Conservation (phyloP, 1,140 invertebrate genomes). For the Aradophagus sp. region DNA sequence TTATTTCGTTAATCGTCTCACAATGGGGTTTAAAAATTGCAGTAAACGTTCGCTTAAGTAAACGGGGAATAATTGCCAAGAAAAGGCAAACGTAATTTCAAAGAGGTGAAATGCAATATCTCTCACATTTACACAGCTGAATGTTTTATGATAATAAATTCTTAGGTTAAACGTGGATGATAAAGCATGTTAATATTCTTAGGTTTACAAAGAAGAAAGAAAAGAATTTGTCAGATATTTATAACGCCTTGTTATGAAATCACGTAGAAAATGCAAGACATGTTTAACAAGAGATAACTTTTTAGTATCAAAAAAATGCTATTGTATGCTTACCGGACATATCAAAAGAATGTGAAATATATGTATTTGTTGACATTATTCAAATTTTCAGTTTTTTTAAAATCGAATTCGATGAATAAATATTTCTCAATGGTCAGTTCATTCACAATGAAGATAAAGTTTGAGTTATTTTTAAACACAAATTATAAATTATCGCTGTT, state of each 20-base stretch:
- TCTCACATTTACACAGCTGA: constrained; percentile 15
- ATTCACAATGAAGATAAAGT: too few species aligned
- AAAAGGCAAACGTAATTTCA: constrained; percentile 4
- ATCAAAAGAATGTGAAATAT: too few species aligned
- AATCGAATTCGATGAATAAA: constrained; percentile 14
- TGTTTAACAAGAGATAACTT: too few species aligned
- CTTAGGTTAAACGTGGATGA: constrained; percentile 22
- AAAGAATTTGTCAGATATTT: constrained; percentile 3
- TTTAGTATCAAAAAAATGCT: too few species aligned
- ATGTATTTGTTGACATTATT: constrained; percentile 11
- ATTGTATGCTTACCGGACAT: too few species aligned
- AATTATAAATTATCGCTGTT: too few species aligned
- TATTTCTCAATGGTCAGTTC: too few species aligned
- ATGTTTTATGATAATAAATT: constrained; percentile 24
- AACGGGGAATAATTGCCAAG: constrained; percentile 9
- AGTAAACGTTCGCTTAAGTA: too few species aligned
- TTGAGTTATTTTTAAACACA: too few species aligned
- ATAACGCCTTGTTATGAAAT: constrained; percentile 15
- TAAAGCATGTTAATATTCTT: not conserved
- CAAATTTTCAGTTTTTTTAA: constrained; percentile 19
- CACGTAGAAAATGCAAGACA: constrained; percentile 1
- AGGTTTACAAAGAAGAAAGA: constrained; percentile 8
- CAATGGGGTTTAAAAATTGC: too few species aligned
- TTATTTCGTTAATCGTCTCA: too few species aligned
- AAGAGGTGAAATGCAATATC: constrained; percentile 13